These are phyloP conservation scores for Caenorhabditis macrosperma DNA, from an alignment of 2,888 invertebrate genomes.

Conservation along the genomic window DNA sequence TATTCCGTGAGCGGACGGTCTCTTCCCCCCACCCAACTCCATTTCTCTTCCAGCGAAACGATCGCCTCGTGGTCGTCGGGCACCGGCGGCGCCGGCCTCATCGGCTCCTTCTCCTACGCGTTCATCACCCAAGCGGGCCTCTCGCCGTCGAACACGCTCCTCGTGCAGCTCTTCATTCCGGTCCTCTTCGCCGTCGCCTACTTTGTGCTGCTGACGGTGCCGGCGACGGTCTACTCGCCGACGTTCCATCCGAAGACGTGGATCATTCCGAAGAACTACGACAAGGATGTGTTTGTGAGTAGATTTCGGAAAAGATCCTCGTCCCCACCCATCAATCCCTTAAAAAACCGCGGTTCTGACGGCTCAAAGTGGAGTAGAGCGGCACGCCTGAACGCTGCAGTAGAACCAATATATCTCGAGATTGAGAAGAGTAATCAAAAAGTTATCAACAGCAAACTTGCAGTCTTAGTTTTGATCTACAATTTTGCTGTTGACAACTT, in stretches of 20 bases:
- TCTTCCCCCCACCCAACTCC: neutral
- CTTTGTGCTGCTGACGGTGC: slow-evolving; percentile 61
- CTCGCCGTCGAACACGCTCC: slow-evolving; percentile 82
- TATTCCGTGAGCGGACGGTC: slow-evolving; percentile 82
- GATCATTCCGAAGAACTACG: slow-evolving; percentile 69
- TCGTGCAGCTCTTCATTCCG: slow-evolving; percentile 87
- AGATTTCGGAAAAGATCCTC: neutral
- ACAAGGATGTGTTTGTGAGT: slow-evolving; percentile 39
- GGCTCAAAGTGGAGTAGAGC: too few species aligned
- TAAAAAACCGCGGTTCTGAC: too few species aligned
- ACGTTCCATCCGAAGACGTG: slow-evolving; percentile 68
- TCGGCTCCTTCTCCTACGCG: slow-evolving; percentile 83
- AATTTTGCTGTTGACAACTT: too few species aligned
- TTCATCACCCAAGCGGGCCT: slow-evolving; percentile 83
- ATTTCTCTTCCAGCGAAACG: slow-evolving; percentile 83
- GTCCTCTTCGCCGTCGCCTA: slow-evolving; percentile 84
- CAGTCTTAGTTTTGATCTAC: too few species aligned
- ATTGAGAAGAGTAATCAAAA: too few species aligned
- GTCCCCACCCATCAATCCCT: too few species aligned
- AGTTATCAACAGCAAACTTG: too few species aligned
- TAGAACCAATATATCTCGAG: too few species aligned
- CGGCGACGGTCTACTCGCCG: slow-evolving; percentile 62
- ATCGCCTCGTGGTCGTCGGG: slow-evolving; percentile 91
- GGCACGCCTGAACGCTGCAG: too few species aligned
- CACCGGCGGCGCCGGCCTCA: slow-evolving; percentile 87